Evolutionary conservation across 2,797 vertebrate species (phyloP).

Genomic region (Podarcis siculus): DNA sequence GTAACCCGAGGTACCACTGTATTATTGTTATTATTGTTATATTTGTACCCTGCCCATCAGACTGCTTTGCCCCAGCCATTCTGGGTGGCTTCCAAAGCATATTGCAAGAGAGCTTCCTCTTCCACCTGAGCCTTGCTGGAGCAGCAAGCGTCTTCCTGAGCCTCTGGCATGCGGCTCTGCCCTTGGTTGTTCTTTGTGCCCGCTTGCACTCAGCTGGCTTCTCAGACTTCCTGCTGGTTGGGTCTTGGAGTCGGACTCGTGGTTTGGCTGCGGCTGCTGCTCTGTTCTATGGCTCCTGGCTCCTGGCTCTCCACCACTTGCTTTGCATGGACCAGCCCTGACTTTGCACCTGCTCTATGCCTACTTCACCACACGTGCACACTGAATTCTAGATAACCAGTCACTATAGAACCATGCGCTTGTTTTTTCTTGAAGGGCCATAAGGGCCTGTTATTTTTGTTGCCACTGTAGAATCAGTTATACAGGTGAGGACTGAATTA

Average conservation of each 20-base stretch:
- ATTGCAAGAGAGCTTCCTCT: not conserved
- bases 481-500: not conserved
- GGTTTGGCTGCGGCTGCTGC: no score
- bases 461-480: not conserved
- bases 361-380: not conserved
- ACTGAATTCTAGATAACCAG: not conserved
- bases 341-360: not conserved
- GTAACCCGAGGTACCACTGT: no score
- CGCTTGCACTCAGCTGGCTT: no score
- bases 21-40: no score
- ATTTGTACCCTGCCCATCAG: no score
- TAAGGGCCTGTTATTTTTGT: not conserved
- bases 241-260: no score
- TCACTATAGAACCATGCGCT: not conserved
- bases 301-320: not conserved
- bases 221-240: no score
- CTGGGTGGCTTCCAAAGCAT: no score
- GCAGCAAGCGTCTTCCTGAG: not conserved
- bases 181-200: no score
- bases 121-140: not conserved
- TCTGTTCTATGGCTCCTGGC: not conserved
- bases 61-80: no score
- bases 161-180: no score
- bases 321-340: not conserved
- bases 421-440: not conserved